phyloP scores from a whole-genome alignment of 2,113 vertebrate species.

The Catharus fuscescens region DNA sequence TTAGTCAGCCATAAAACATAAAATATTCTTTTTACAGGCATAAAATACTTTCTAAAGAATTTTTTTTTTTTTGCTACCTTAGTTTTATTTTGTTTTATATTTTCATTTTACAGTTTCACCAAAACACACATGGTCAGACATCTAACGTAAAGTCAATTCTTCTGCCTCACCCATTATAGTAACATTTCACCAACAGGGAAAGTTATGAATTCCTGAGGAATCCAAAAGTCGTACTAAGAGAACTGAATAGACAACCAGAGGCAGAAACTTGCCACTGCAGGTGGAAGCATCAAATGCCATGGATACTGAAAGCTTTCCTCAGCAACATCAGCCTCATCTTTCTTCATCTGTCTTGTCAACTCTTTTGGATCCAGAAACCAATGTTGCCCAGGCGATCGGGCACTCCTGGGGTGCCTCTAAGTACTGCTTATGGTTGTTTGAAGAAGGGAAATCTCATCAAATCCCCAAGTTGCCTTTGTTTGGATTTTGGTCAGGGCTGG shows the following conservation, averaged over 20 bases:
- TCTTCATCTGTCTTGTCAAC: neutral
- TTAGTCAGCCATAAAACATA: neutral
- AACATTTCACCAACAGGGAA: neutral
- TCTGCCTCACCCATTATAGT: neutral
- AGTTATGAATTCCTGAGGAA: neutral
- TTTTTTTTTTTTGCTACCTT: neutral
- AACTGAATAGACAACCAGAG: neutral
- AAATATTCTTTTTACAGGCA: neutral
- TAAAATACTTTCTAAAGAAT: neutral
- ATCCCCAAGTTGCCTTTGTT: neutral
- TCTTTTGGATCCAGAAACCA: neutral
- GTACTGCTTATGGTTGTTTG: neutral
- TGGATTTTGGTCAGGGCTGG: neutral
- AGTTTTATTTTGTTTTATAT: neutral
- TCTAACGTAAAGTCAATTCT: neutral
- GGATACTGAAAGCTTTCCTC: neutral
- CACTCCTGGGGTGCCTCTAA: neutral
- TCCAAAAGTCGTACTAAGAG: neutral
- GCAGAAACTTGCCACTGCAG: neutral
- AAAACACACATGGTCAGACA: neutral
- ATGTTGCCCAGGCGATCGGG: neutral
- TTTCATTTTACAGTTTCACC: neutral
- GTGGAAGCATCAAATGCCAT: neutral
- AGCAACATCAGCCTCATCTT: neutral
- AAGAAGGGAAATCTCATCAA: neutral